Evolutionary conservation across 2,797 vertebrate species (phyloP).

Genomic region (Chloroceryle amazona): DNA sequence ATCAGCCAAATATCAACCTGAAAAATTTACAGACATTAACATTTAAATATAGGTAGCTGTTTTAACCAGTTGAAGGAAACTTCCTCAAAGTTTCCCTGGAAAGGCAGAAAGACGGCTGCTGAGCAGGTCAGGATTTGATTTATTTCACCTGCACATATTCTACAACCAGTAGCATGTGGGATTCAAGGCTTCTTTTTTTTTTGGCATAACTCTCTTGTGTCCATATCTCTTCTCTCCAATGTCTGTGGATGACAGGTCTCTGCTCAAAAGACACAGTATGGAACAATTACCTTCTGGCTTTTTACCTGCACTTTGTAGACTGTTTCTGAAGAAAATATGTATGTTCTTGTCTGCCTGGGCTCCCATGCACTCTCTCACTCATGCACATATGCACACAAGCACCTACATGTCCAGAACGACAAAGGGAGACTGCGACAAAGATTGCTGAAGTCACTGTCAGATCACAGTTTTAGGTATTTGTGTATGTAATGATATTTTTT

Average conservation of each 20-base stretch:
- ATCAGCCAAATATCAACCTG: not conserved
- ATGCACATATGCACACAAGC: not conserved
- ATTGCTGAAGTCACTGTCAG: not conserved
- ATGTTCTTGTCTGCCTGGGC: not conserved
- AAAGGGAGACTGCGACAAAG: not conserved
- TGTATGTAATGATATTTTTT: not conserved
- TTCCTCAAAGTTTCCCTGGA: not conserved
- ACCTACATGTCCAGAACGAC: not conserved
- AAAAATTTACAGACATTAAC: not conserved
- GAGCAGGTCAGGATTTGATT: not conserved
- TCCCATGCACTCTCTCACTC: not conserved
- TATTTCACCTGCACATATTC: not conserved
- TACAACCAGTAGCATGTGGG: not conserved
- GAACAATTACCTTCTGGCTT: not conserved
- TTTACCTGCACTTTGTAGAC: not conserved
- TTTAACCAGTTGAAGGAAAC: not conserved
- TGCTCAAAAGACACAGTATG: not conserved
- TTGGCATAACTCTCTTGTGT: not conserved
- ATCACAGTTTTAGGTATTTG: not conserved
- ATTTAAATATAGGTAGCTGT: not conserved
- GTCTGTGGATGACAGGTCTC: not conserved
- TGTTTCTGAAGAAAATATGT: not conserved
- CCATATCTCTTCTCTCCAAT: not conserved
- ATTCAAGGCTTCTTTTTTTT: not conserved
- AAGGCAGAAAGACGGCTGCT: constrained; percentile 5